Conservation (phyloP, 2,113 vertebrate species). For the Natator depressus region DNA sequence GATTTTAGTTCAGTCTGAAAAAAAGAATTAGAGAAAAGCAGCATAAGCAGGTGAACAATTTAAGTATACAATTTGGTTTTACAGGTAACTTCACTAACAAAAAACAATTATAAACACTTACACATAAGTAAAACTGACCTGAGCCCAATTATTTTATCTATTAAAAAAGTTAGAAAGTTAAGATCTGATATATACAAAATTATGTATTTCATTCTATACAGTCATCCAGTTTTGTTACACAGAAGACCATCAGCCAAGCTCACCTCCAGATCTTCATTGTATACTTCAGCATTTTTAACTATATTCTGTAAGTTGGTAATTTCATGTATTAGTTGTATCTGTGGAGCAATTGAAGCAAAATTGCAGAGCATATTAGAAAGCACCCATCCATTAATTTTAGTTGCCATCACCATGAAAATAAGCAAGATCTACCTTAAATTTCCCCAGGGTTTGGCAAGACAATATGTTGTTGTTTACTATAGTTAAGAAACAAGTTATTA, state of each 20-base stretch:
- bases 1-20: conserved; percentile 80
- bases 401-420: conserved; percentile 37
- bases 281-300: conserved; percentile 79
- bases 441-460: neutral
- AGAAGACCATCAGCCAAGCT: conserved; percentile 53
- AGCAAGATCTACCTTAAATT: neutral
- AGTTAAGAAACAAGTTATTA: neutral
- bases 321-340: conserved; percentile 88
- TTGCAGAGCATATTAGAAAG: conserved; percentile 65
- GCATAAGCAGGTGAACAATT: neutral
- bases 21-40: neutral
- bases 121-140: neutral
- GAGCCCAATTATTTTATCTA: neutral
- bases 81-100: neutral
- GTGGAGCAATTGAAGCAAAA: conserved; percentile 74
- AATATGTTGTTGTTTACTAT: neutral
- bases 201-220: neutral
- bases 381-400: conserved; percentile 49
- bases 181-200: neutral
- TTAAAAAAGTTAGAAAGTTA: too few relatives aligned
- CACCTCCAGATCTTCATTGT: conserved; percentile 86
- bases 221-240: neutral
- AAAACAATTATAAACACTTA: neutral
- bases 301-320: conserved; percentile 82
- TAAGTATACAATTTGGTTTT: neutral